phyloP scores from a whole-genome alignment of 2,113 vertebrate species.

The Laticauda laticaudata region DNA sequence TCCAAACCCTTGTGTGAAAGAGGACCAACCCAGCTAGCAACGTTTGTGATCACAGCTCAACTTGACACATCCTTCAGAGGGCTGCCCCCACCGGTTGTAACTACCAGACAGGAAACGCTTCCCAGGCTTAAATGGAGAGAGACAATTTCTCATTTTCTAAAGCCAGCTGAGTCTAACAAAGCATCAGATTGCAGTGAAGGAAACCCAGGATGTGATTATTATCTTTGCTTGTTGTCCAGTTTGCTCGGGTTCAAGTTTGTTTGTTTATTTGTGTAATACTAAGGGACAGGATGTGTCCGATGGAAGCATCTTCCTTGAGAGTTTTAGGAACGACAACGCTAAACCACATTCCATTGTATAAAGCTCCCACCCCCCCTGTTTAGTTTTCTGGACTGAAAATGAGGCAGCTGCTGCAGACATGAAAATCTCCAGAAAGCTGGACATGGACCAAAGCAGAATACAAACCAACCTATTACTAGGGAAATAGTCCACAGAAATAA shows the following conservation, averaged over 20 bases:
- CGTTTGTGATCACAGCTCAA: constrained; percentile 41
- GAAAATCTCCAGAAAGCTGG: constrained; percentile 3
- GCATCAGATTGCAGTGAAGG: constrained; percentile 53
- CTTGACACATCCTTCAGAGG: constrained; percentile 51
- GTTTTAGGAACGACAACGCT: constrained; percentile 26
- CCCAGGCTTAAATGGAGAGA: constrained; percentile 47
- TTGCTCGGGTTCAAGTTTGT: constrained; percentile 49
- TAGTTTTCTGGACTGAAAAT: constrained; percentile 43
- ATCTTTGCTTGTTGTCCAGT: constrained; percentile 44
- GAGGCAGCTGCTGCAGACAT: constrained; percentile 52
- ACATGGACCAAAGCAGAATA: not conserved
- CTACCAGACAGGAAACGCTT: constrained; percentile 63
- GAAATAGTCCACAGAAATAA: too few species aligned
- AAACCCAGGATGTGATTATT: constrained; percentile 56
- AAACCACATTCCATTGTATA: constrained; percentile 48
- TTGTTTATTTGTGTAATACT: constrained; percentile 48
- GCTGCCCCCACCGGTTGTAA: constrained; percentile 49
- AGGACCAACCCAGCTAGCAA: constrained; percentile 44
- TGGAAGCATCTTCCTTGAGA: constrained; percentile 52
- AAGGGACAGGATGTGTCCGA: constrained; percentile 57
- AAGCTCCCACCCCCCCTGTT: constrained; percentile 45
- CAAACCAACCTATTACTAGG: not conserved
- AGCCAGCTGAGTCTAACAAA: constrained; percentile 60
- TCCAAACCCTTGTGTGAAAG: constrained; percentile 41
- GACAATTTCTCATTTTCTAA: constrained; percentile 59